Evolutionary conservation across 2,888 invertebrate genomes (phyloP).

Genomic region (Sinotaia quadrata): DNA sequence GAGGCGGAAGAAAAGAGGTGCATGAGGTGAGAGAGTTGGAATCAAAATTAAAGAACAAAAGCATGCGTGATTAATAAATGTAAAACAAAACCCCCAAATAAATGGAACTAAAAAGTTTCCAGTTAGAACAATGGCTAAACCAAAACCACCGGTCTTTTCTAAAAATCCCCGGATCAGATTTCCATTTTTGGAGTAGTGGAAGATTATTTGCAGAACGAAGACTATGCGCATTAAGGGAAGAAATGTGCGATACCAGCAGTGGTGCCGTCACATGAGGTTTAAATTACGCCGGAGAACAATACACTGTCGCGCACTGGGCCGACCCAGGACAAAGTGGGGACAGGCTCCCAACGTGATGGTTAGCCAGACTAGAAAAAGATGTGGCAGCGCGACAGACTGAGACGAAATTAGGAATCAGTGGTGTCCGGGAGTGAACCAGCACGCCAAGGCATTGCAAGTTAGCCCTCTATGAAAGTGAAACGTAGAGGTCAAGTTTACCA

Average conservation of each 20-base stretch:
- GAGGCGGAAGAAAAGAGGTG: no score
- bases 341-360: neutral
- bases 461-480: no score
- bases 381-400: slow-evolving; percentile 4
- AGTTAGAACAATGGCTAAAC: no score
- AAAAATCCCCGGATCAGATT: slow-evolving; percentile 6
- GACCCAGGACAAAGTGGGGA: neutral
- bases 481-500: no score
- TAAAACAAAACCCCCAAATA: neutral
- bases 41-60: neutral
- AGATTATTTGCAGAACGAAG: slow-evolving; percentile 8
- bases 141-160: slow-evolving; percentile 4
- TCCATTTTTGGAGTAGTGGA: neutral
- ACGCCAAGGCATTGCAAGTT: no score
- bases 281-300: slow-evolving; percentile 10
- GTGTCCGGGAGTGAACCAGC: no score
- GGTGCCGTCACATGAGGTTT: slow-evolving; percentile 11
- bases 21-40: neutral
- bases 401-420: no score
- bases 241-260: neutral
- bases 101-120: neutral
- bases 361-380: neutral
- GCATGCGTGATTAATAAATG: neutral
- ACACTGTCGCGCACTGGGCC: neutral
- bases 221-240: neutral